Evolutionary conservation across 2,888 invertebrate genomes (phyloP), one percentile per base, ranked within the genome.

Genomic region (Marasmarcha lunaedactyla): DNA sequence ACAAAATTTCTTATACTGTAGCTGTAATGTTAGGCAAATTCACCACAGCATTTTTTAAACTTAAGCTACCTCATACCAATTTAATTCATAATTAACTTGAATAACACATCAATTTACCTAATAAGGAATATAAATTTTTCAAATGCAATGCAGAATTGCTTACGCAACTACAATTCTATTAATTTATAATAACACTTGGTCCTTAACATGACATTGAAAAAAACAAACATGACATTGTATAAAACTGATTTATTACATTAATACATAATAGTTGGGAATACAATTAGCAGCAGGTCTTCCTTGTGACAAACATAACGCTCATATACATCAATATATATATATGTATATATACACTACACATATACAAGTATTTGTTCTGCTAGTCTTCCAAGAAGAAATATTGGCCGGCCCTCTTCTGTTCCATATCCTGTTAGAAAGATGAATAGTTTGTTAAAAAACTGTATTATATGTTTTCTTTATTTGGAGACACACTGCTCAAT

Each of bases 321-420:
- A 30, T 46, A 37, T 30, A 30, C 15, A 37, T 37, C 12, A 37
- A 27, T 37, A 30, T 30, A 37, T 10, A 33, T n/a, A 65, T 65
- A n/a, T n/a, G n/a, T n/a, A n/a, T n/a, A n/a, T n/a, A n/a, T n/a
- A n/a, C n/a, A 67, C 57, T 47, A 70, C 63, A 64, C 65, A 71
- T 64, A 72, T 63, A 65, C 50, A 63, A 51, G 51, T 46, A 42
- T 45, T 49, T 45, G 44, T 56, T 51, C 39, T 51, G 51, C 85
- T 89, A 95, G 72, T 98, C 97, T 83, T 99, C 99, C 66, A 99
- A 86, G 88, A 99, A 99, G 90, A 99, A 99, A 83, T 94, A 99
- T 84, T 99, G 98, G 43, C 98, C 98, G 41, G 94, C 91, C 50
- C 91, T 88, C 81, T 99, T 99, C 83, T 99, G 99, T 59, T 99